phyloP scores from a whole-genome alignment of 2,797 vertebrate species.

The Sebastes nivosus region DNA sequence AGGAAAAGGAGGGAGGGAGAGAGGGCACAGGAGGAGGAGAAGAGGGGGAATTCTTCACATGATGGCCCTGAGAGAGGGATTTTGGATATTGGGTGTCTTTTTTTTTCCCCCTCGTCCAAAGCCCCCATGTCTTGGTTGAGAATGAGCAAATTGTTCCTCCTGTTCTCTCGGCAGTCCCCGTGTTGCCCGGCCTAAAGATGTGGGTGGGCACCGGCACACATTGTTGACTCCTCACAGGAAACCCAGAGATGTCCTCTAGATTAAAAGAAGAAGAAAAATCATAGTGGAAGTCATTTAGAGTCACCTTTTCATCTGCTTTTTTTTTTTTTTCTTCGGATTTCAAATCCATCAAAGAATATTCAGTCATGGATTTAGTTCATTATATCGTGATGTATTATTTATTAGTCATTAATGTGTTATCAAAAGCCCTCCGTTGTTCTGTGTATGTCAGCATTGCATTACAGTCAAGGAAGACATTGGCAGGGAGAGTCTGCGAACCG shows the following conservation, averaged over 20 bases:
- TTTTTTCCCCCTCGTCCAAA: slow-evolving; percentile 67
- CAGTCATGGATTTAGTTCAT: not conserved
- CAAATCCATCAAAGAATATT: slow-evolving; percentile 2
- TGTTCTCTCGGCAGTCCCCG: slow-evolving; percentile 67
- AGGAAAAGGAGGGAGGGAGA: slow-evolving; percentile 60
- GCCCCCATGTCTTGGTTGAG: slow-evolving; percentile 79
- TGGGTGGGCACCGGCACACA: slow-evolving; percentile 70
- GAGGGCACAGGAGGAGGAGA: slow-evolving; percentile 68
- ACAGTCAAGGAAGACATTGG: slow-evolving; percentile 70
- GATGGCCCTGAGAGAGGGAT: slow-evolving; percentile 86
- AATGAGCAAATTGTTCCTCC: slow-evolving; percentile 84
- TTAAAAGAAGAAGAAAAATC: slow-evolving; percentile 1
- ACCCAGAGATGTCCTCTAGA: slow-evolving; percentile 26
- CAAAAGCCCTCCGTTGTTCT: slow-evolving; percentile 49
- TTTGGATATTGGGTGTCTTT: slow-evolving; percentile 87
- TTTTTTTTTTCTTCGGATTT: not conserved
- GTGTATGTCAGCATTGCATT: slow-evolving; percentile 65
- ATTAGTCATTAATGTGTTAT: slow-evolving; percentile 31
- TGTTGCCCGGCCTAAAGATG: slow-evolving; percentile 64
- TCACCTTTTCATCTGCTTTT: not conserved
- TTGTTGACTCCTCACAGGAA: slow-evolving; percentile 55
- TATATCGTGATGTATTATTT: not conserved
- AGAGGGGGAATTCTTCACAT: slow-evolving; percentile 85
- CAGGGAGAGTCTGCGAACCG: slow-evolving; percentile 68
- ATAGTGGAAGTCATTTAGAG: slow-evolving; percentile 17